These are phyloP conservation scores for Proisotoma minuta DNA, from an alignment of 2,888 invertebrate genomes.

Conservation along the genomic window DNA sequence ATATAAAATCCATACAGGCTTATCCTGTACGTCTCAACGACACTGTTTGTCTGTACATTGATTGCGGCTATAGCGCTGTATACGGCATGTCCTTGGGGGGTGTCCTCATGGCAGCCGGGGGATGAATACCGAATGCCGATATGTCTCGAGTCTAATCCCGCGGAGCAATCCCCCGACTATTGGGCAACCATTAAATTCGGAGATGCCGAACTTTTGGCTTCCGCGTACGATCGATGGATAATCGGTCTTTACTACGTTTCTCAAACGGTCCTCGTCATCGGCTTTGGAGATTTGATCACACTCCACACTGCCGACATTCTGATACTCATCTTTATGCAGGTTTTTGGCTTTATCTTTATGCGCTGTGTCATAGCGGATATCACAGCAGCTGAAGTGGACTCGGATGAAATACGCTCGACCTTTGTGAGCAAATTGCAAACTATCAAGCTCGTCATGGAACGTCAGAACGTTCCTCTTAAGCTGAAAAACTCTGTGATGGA, in stretches of 20 bases:
- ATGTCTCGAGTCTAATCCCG: conserved; percentile 10
- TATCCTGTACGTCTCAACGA: conserved; percentile 22
- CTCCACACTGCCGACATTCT: conserved; percentile 22
- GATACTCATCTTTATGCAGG: conserved; percentile 32
- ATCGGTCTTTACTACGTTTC: conserved; percentile 41
- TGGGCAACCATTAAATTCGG: conserved; percentile 30
- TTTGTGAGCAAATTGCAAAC: conserved; percentile 30
- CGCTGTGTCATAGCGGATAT: conserved; percentile 29
- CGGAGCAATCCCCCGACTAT: neutral
- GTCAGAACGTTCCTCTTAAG: conserved; percentile 30
- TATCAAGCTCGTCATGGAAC: conserved; percentile 26
- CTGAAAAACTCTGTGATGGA: conserved; percentile 26
- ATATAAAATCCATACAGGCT: conserved; percentile 13
- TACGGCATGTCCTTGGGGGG: conserved; percentile 34
- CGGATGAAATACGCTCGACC: conserved; percentile 35
- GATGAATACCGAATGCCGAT: conserved; percentile 33
- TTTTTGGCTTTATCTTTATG: conserved; percentile 33
- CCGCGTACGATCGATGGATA: conserved; percentile 27
- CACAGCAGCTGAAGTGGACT: conserved; percentile 43
- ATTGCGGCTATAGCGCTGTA: conserved; percentile 21
- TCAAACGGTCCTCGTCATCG: conserved; percentile 41
- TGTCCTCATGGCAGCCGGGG: conserved; percentile 25
- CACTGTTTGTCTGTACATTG: conserved; percentile 26
- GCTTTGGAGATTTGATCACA: conserved; percentile 44
- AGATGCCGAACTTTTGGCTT: conserved; percentile 4